A percentile compares a stretch with the other conserved stretches of the same genome.
phyloP scores from a whole-genome alignment of 2,888 invertebrate genomes.

The Crematogaster levior region DNA sequence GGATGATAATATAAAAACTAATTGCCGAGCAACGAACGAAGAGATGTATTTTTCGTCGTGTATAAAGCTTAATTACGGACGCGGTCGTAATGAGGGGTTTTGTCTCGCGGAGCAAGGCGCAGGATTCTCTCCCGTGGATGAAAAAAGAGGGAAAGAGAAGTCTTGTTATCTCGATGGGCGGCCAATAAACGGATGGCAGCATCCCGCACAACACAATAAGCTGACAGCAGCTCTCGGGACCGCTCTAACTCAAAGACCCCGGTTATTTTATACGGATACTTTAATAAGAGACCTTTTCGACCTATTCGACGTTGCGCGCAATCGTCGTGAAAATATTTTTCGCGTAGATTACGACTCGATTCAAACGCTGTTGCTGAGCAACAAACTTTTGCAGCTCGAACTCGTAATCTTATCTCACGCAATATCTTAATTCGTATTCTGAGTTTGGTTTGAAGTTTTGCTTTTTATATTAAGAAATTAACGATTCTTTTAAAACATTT shows the following conservation, averaged over 20 bases:
- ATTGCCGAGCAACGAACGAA: conserved; percentile 30
- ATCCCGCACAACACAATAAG: conserved; percentile 64
- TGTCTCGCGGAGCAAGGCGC: conserved; percentile 54
- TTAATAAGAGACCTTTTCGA: conserved; percentile 68
- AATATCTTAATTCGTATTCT: background rate
- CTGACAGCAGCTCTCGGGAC: conserved; percentile 69
- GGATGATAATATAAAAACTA: conserved; percentile 52
- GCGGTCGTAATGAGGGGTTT: conserved; percentile 67
- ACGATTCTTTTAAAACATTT: background rate
- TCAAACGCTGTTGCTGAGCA: background rate
- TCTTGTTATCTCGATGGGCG: conserved; percentile 74
- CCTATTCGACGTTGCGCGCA: conserved; percentile 48
- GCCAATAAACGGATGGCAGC: conserved; percentile 69
- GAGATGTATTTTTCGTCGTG: conserved; percentile 52
- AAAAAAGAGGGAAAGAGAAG: conserved; percentile 12
- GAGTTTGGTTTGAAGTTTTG: background rate
- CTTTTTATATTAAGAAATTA: conserved; percentile 4
- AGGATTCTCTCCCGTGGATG: conserved; percentile 43
- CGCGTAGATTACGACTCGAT: conserved; percentile 25
- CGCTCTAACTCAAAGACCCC: conserved; percentile 67
- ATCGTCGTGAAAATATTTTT: conserved; percentile 33
- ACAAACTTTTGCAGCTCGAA: background rate
- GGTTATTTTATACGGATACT: conserved; percentile 65
- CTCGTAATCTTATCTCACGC: background rate
- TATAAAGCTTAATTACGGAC: conserved; percentile 69